Conservation (phyloP, 2,888 invertebrate species). For the Trissoscelio sp. region DNA sequence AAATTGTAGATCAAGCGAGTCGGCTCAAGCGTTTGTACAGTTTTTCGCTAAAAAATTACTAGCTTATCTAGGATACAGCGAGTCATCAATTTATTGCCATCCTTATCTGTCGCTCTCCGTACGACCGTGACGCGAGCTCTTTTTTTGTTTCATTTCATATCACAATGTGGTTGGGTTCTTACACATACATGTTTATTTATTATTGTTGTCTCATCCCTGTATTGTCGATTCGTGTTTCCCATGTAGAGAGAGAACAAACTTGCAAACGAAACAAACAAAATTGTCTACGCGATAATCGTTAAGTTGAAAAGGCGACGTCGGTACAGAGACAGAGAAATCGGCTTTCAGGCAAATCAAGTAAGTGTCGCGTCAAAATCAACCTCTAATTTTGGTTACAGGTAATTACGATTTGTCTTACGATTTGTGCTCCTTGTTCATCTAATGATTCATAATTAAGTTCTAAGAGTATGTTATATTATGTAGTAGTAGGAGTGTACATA, state of each 20-base stretch:
- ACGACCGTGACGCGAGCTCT: constrained; percentile 65
- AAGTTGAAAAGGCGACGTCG: constrained; percentile 82
- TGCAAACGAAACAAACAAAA: constrained; percentile 61
- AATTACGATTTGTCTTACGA: constrained; percentile 21
- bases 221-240: constrained; percentile 81
- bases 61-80: constrained; percentile 52
- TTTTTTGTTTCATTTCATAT: constrained; percentile 76
- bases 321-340: constrained; percentile 81
- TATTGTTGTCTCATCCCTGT: constrained; percentile 84
- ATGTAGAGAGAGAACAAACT: constrained; percentile 42
- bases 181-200: constrained; percentile 79
- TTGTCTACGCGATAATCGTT: constrained; percentile 68
- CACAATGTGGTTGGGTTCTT: constrained; percentile 79
- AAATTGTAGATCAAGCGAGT: constrained; percentile 14
- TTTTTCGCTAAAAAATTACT: constrained; percentile 49
- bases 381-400: constrained; percentile 25
- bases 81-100: constrained; percentile 62
- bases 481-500: constrained; percentile 46
- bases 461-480: constrained; percentile 50
- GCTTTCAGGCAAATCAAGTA: constrained; percentile 64
- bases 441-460: constrained; percentile 41
- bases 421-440: constrained; percentile 50
- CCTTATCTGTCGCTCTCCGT: constrained; percentile 62
- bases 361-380: constrained; percentile 36
- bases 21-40: constrained; percentile 32